These are phyloP conservation scores for Morpho achilles DNA, from an alignment of 2,888 invertebrate species.

Conservation along the genomic window DNA sequence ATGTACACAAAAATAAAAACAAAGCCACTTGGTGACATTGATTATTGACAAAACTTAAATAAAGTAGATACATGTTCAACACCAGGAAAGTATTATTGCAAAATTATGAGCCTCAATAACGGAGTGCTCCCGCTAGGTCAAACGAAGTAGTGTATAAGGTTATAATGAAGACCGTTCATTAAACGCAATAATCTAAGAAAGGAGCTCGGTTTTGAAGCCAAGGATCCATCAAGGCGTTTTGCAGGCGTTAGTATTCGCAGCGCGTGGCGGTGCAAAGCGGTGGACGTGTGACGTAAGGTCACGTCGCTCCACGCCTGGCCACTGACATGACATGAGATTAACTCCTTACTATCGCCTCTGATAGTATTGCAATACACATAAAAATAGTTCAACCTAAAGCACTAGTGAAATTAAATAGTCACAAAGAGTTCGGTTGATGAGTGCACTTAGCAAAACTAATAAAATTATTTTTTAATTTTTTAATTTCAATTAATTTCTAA, in stretches of 20 bases:
- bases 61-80: not conserved
- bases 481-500: too few species aligned
- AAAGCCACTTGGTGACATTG: too few species aligned
- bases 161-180: conserved; percentile 38
- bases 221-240: conserved; percentile 76
- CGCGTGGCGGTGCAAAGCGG: conserved; percentile 60
- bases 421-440: too few species aligned
- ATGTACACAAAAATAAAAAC: too few species aligned
- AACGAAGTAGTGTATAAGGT: conserved; percentile 26
- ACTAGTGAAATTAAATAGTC: too few species aligned
- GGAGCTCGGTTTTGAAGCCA: conserved; percentile 79
- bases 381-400: too few species aligned
- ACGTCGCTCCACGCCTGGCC: conserved; percentile 61
- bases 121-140: conserved; percentile 18
- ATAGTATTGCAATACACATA: conserved; percentile 9
- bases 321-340: conserved; percentile 70
- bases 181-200: conserved; percentile 70
- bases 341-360: conserved; percentile 38
- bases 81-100: conserved; percentile 6
- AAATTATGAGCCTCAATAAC: conserved; percentile 5
- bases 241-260: conserved; percentile 71
- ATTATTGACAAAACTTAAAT: too few species aligned
- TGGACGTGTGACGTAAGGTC: conserved; percentile 75
- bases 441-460: too few species aligned
- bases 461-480: too few species aligned